Percentiles rank a stretch among this genome's conserved stretches.
These are phyloP conservation scores for Pelusios castaneus DNA, from an alignment of 2,113 vertebrate species.

Conservation along the genomic window DNA sequence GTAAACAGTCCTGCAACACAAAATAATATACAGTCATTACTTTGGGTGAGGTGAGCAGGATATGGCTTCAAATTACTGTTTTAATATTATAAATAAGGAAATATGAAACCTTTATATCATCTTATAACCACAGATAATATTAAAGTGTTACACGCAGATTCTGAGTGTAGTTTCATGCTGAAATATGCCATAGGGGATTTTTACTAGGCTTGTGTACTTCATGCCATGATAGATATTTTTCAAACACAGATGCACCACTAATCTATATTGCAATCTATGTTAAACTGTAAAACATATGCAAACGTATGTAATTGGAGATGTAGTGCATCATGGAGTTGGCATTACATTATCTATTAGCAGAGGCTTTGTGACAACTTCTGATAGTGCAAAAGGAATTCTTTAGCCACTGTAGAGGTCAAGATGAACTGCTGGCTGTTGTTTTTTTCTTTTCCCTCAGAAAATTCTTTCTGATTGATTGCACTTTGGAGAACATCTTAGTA, in stretches of 20 bases:
- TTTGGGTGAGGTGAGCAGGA: background rate
- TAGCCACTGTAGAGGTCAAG: constrained; percentile 35
- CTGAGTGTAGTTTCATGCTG: background rate
- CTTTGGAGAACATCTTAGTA: background rate
- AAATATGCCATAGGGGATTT: background rate
- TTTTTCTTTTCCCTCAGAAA: constrained; percentile 37
- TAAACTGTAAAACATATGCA: constrained; percentile 9
- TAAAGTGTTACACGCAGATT: background rate
- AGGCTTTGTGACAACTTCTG: constrained; percentile 43
- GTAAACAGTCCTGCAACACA: background rate
- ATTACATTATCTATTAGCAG: constrained; percentile 16
- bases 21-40: background rate
- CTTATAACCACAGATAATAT: background rate
- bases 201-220: background rate
- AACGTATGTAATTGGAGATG: constrained; percentile 15
- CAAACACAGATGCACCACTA: background rate
- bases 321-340: background rate
- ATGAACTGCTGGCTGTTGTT: constrained; percentile 48
- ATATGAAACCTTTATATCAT: background rate
- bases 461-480: constrained; percentile 17
- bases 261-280: background rate
- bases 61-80: background rate
- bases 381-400: constrained; percentile 23
- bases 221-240: background rate
- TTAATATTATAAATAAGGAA: background rate